phyloP scores from a whole-genome alignment of 2,888 invertebrate genomes.

The Phrixothrix hirtus region DNA sequence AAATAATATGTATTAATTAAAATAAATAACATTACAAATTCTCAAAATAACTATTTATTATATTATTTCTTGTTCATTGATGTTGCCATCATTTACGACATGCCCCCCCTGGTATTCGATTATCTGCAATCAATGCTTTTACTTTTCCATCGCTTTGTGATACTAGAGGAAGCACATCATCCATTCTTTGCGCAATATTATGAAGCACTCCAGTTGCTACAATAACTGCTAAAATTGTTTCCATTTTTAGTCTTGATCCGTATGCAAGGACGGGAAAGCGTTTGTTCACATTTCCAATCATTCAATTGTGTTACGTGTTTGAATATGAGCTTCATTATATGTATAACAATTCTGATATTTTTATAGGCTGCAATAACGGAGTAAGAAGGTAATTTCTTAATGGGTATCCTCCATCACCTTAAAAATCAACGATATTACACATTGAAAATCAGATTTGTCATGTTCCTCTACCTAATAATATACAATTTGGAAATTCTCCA shows the following conservation, averaged over 20 bases:
- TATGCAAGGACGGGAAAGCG: slow-evolving; percentile 1
- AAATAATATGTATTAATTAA: no score
- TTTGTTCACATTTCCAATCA: not conserved
- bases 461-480: not conserved
- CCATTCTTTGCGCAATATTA: no score
- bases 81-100: no score
- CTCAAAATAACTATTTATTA: no score
- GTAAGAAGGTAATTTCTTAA: not conserved
- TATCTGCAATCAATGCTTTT: no score
- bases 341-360: not conserved
- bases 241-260: not conserved
- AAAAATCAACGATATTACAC: not conserved
- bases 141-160: no score
- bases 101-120: no score
- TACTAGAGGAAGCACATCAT: no score
- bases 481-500: not conserved
- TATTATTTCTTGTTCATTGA: no score
- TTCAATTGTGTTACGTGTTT: slow-evolving; percentile 1
- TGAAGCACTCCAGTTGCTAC: no score
- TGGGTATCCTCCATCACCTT: slow-evolving; percentile 1
- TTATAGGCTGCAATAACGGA: not conserved
- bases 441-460: not conserved
- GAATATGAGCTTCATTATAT: slow-evolving; percentile 2
- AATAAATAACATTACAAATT: no score
- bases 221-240: no score